phyloP scores from a whole-genome alignment of 2,888 invertebrate species.

The Hyppa rectilinea region DNA sequence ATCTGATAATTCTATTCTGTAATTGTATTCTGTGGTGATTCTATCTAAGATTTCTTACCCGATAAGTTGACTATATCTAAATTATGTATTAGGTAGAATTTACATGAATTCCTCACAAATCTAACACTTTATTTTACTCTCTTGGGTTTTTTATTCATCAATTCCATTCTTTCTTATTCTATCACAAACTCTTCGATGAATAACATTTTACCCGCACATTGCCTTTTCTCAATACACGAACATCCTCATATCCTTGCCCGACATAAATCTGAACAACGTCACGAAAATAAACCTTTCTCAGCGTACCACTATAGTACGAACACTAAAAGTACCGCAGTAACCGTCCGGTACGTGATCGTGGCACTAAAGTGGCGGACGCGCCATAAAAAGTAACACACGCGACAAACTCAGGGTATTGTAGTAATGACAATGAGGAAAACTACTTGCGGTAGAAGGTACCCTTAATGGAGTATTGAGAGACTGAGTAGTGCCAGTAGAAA shows the following conservation, averaged over 20 bases:
- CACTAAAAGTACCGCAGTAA: conserved; percentile 51
- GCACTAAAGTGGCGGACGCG: conserved; percentile 39
- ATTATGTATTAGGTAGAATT: too few relatives aligned
- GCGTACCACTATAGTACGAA: conserved; percentile 32
- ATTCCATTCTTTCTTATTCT: too few relatives aligned
- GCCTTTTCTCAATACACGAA: background rate
- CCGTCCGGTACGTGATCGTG: conserved; percentile 49
- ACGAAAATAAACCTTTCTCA: conserved; percentile 50
- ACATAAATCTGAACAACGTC: conserved; percentile 41
- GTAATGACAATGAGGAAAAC: conserved; percentile 40
- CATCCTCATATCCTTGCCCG: conserved; percentile 1
- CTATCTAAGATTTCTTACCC: too few relatives aligned
- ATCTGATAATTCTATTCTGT: too few relatives aligned
- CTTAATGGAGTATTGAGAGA: background rate
- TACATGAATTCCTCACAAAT: too few relatives aligned
- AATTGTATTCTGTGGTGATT: too few relatives aligned
- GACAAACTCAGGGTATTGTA: conserved; percentile 35
- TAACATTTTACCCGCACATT: background rate
- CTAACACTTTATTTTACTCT: too few relatives aligned
- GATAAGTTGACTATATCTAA: too few relatives aligned
- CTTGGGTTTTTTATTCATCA: too few relatives aligned
- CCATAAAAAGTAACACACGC: conserved; percentile 54
- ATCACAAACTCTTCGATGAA: background rate
- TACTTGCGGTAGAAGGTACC: conserved; percentile 19
- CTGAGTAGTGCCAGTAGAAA: background rate